Percentiles rank a stretch among this genome's conserved stretches.
phyloP scores from a whole-genome alignment of 2,113 vertebrate genomes.

The Stigmatopora nigra region DNA sequence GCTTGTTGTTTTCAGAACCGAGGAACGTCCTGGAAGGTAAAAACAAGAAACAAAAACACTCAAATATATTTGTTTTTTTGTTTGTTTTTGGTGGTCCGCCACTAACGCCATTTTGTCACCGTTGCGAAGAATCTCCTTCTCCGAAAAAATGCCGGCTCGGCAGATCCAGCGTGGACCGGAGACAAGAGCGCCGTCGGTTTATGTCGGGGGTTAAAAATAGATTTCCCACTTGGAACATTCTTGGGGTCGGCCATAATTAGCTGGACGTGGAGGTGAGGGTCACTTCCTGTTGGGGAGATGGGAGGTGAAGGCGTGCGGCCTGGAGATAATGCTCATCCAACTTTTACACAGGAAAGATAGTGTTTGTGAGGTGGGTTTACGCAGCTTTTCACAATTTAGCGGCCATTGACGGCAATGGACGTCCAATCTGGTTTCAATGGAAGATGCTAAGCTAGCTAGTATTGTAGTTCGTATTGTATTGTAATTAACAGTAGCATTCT shows the following conservation, averaged over 20 bases:
- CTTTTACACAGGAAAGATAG: slow-evolving; percentile 47
- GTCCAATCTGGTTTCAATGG: no score
- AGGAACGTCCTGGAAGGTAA: slow-evolving; percentile 66
- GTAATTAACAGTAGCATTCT: no score
- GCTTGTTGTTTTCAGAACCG: slow-evolving; percentile 45
- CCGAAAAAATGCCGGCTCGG: slow-evolving; percentile 38
- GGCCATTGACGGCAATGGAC: no score
- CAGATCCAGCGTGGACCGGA: slow-evolving; percentile 45
- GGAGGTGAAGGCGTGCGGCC: slow-evolving; percentile 20
- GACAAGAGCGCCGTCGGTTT: slow-evolving; percentile 46
- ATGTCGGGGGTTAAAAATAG: slow-evolving; percentile 50
- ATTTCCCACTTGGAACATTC: slow-evolving; percentile 32
- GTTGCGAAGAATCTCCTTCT: slow-evolving; percentile 42
- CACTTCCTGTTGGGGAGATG: slow-evolving; percentile 56
- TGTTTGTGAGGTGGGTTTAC: no score
- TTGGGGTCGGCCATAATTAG: slow-evolving; percentile 53
- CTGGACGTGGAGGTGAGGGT: slow-evolving; percentile 40
- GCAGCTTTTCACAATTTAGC: no score
- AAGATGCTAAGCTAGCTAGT: no score
- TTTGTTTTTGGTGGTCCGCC: not conserved
- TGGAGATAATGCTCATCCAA: slow-evolving; percentile 60
- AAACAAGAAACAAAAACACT: slow-evolving; percentile 51
- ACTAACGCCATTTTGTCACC: not conserved
- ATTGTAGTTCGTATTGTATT: no score
- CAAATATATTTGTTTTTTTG: slow-evolving; percentile 12